Conservation (phyloP, 2,888 invertebrate genomes). For the Mythimna pallens region DNA sequence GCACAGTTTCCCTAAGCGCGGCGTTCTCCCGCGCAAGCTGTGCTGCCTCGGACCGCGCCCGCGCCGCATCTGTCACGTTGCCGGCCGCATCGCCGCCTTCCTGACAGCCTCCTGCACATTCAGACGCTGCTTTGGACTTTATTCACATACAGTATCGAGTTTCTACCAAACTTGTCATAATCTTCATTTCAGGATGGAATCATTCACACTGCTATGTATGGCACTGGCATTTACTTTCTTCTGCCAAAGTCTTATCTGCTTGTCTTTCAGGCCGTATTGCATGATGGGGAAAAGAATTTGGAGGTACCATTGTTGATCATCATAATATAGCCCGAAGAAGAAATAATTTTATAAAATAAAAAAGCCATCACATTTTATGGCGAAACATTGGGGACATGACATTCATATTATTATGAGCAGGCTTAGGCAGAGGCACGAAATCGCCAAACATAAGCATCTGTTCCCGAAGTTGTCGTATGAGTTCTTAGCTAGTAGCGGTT, state of each 20-base stretch:
- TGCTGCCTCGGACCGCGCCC: constrained; percentile 90
- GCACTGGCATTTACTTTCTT: too few species aligned
- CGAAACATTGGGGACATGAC: constrained; percentile 4
- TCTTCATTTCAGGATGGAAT: too few species aligned
- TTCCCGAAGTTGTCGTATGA: constrained; percentile 9
- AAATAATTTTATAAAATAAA: not conserved
- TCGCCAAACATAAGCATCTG: not conserved
- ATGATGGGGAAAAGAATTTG: not conserved
- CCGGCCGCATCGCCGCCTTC: constrained; percentile 79
- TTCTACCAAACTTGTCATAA: not conserved
- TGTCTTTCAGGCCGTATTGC: too few species aligned
- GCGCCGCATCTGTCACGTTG: constrained; percentile 86
- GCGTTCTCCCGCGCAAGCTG: constrained; percentile 93
- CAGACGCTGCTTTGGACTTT: constrained; percentile 23
- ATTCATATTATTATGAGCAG: constrained; percentile 8
- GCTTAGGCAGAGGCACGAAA: constrained; percentile 38
- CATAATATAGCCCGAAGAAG: not conserved
- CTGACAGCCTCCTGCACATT: constrained; percentile 77
- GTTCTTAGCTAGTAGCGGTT: not conserved
- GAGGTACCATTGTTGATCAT: not conserved
- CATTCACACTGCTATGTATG: too few species aligned
- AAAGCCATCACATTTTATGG: constrained; percentile 11
- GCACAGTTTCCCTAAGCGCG: constrained; percentile 92
- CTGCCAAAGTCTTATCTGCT: too few species aligned
- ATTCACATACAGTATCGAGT: not conserved